Conservation (phyloP, 2,113 vertebrate species). For the Microcebus ravelobensis region DNA sequence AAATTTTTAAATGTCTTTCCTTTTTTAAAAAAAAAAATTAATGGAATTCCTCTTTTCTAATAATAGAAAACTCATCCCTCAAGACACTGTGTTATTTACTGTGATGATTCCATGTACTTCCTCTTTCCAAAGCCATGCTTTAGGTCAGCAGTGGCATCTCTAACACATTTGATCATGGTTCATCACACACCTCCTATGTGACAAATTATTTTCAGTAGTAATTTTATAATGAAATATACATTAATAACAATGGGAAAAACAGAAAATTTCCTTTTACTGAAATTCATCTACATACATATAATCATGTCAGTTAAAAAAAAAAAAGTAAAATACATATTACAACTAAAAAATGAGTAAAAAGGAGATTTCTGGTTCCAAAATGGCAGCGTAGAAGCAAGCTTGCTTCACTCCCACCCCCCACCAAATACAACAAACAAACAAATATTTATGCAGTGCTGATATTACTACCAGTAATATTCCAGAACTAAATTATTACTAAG, state of each 20-base stretch:
- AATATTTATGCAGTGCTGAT: background rate
- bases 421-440: background rate
- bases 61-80: background rate
- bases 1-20: background rate
- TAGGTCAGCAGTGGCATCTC: too few relatives aligned
- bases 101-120: accelerated
- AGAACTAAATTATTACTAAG: background rate
- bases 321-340: background rate
- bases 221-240: background rate
- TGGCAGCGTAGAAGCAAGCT: background rate
- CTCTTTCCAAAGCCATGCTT: background rate
- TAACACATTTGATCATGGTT: too few relatives aligned
- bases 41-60: background rate
- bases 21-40: background rate
- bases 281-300: background rate
- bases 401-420: background rate
- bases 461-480: background rate
- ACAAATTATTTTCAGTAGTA: background rate
- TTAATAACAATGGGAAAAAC: background rate
- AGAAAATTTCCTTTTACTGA: background rate
- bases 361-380: background rate
- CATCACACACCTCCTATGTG: too few relatives aligned
- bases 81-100: background rate
- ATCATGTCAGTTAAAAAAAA: background rate
- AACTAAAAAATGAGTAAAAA: background rate